These are phyloP conservation scores for Psix sp. DNA, from an alignment of 1,140 invertebrate species.

Conservation along the genomic window DNA sequence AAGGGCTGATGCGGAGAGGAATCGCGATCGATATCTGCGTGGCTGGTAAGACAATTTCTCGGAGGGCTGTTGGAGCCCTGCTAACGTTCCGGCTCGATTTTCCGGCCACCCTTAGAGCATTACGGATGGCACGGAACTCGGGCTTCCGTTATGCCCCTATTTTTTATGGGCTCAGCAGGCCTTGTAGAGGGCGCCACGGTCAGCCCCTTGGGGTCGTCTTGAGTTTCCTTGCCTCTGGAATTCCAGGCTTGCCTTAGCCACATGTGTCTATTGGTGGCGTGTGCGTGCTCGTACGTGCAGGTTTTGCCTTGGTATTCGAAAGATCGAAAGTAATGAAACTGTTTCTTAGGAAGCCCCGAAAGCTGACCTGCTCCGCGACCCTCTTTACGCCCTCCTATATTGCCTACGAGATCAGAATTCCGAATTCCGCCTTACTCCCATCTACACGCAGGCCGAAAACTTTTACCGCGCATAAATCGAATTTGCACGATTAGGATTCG, in stretches of 20 bases:
- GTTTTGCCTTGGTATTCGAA: conserved; percentile 12
- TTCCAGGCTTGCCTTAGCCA: conserved; percentile 43
- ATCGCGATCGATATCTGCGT: conserved; percentile 46
- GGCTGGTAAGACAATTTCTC: conserved; percentile 60
- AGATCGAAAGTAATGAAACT: conserved; percentile 64
- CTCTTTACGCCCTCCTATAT: conserved; percentile 59
- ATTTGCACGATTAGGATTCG: conserved; percentile 61
- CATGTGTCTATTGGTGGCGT: conserved; percentile 17
- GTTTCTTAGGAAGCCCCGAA: conserved; percentile 62
- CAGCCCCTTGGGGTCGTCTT: conserved; percentile 61
- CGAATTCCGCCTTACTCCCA: conserved; percentile 33
- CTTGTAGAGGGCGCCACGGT: conserved; percentile 46
- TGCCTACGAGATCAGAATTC: conserved; percentile 62
- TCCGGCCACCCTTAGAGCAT: conserved; percentile 42
- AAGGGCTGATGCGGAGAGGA: conserved; percentile 32
- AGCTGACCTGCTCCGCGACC: conserved; percentile 60
- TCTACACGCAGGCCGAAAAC: conserved; percentile 32
- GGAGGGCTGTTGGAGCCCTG: conserved; percentile 26
- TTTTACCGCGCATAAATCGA: conserved; percentile 61
- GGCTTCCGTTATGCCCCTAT: conserved; percentile 57
- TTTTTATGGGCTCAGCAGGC: conserved; percentile 60
- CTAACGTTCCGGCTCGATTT: conserved; percentile 31
- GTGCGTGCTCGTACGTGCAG: conserved; percentile 16
- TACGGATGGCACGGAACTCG: conserved; percentile 46
- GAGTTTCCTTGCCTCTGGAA: conserved; percentile 55